Evolutionary conservation across 2,888 invertebrate species (phyloP), one percentile per base, ranked within the genome.

Genomic region (Stegana nigrithorax): DNA sequence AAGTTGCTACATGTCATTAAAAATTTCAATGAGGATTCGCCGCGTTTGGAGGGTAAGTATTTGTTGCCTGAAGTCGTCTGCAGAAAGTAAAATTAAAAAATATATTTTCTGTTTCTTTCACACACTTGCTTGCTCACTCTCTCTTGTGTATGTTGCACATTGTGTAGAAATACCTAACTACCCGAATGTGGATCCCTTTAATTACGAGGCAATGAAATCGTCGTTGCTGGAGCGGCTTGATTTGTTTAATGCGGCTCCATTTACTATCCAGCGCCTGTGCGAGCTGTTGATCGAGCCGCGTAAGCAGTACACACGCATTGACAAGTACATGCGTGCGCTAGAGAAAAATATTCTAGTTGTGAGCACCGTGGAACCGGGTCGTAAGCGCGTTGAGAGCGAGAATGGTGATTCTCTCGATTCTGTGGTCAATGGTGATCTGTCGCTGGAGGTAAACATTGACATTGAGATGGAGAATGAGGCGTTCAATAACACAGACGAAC

Each of bases 321-420:
- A 98, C 83, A 98, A 98, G 85, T 98, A 94, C 83, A 94, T 99
- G 92, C 89, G 98, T 64, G 98, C 98, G 0, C 89, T 99, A 64
- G 98, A 98, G 85, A 98, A 98, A 86, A 95, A 95, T 78, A 94
- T 96, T 72, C 86, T 95, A 84, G 96, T 96, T 64, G 95, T 96
- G 8, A 91, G 91, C 81, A 91, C 92, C 29, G 89, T 88, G 71
- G 92, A 90, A 79, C 92, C 92, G 2, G 91, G 91, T 12, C 83
- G 86, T 17, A 90, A 88, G 72, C 88, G 89, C 25, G 86, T 89
- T 12, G 91, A 90, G 67, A 88, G 89, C 12, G 90, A 91, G 81
- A 91, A 91, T 83, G 91, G 91, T 0, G 91, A 92, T 67, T 88
- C 89, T 6, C 85, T 88, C 7, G 85, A 85, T 78, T 82, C 87